phyloP scores from a whole-genome alignment of 2,797 vertebrate species.

The Crenichthys baileyi region DNA sequence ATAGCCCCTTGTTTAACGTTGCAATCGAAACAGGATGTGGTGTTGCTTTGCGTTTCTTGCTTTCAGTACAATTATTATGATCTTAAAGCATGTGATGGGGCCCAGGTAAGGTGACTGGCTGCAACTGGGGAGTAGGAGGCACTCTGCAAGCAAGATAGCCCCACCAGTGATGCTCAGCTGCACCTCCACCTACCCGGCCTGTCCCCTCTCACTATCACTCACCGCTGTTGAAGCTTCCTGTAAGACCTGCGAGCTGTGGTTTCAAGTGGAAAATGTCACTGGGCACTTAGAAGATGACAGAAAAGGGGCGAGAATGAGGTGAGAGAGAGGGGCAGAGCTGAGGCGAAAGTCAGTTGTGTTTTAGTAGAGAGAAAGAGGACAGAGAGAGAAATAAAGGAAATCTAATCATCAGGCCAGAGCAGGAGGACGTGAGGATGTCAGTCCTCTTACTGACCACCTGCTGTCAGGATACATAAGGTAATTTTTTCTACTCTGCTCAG shows the following conservation, averaged over 20 bases:
- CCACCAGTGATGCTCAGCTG: background rate
- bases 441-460: slow-evolving; percentile 15
- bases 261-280: slow-evolving; percentile 68
- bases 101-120: slow-evolving; percentile 33
- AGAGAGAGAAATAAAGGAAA: slow-evolving; percentile 2
- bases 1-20: slow-evolving; percentile 20
- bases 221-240: slow-evolving; percentile 60
- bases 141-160: slow-evolving; percentile 4
- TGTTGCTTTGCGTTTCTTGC: slow-evolving; percentile 48
- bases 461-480: slow-evolving; percentile 48
- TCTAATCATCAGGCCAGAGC: slow-evolving; percentile 14
- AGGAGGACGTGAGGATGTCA: slow-evolving; percentile 30
- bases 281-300: slow-evolving; percentile 62
- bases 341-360: slow-evolving; percentile 18
- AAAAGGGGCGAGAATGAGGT: slow-evolving; percentile 28
- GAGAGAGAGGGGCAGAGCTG: slow-evolving; percentile 31
- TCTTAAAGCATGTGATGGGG: slow-evolving; percentile 18
- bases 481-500: background rate
- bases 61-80: slow-evolving; percentile 48
- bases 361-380: slow-evolving; percentile 9
- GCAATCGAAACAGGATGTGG: slow-evolving; percentile 73
- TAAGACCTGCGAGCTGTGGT: slow-evolving; percentile 61
- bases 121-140: slow-evolving; percentile 32
- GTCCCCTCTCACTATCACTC: slow-evolving; percentile 56
- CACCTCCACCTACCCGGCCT: background rate